Evolutionary conservation across 2,113 vertebrate genomes (phyloP), one percentile per base, ranked within the genome.

Genomic region (Nipponia nippon): DNA sequence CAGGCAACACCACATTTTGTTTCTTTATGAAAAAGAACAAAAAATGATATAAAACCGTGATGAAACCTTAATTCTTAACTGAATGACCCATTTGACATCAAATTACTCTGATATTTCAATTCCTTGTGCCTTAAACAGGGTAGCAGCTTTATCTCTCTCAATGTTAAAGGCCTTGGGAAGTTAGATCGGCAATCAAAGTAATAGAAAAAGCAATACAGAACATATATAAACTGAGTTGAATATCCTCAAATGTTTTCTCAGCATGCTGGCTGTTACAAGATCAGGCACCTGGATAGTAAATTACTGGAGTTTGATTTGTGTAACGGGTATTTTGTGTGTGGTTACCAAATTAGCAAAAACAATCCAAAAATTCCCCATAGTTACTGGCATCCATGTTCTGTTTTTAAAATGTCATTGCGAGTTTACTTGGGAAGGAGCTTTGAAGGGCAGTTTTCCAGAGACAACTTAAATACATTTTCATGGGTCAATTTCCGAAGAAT

Each of bases 391-490:
- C 78, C 84, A 63, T 8, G 21, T 75, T 79, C 75, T 81, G 42
- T 1, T 86, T 93, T 50, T 63, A 62, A 96, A 95, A 71, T 65
- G 71, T 70, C 76, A 63, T 52, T 81, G 86, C 34, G 71, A 96
- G 91, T 96, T 95, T 83, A 81, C 66, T 95, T 86, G 83, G 78
- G 63, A 95, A 96, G 93, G 84, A 97, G 59, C 36, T 95, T 93
- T 97, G 84, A 97, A 97, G 93, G 96, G 89, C 93, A 94, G 69
- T 82, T 89, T 96, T 94, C 81, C 94, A 96, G 90, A 72, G 84
- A 73, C 69, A 92, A 65, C 69, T 89, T 70, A 71, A 83, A 85
- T 56, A 83, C 44, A 83, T 94, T 87, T 94, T 91, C 83, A 91
- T 44, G 86, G 80, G 86, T 96, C 90, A 95, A 30, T 94, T 96